Conservation (phyloP, 2,797 vertebrate species). For the Ceyx erithaca region DNA sequence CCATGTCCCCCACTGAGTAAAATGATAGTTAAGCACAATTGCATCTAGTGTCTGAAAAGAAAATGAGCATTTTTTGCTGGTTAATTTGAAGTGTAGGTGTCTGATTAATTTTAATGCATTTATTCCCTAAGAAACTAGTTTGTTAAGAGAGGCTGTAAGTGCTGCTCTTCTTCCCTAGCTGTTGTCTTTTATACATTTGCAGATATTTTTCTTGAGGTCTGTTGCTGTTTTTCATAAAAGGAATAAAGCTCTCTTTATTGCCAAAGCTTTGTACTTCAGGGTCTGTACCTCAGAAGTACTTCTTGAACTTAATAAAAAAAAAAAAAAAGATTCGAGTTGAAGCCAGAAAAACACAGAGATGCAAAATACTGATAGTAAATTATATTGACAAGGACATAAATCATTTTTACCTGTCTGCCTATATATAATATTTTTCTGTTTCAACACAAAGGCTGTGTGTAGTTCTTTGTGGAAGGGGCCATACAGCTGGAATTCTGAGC, state of each 20-base stretch:
- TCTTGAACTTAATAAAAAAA: slow-evolving; percentile 39
- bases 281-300: slow-evolving; percentile 27
- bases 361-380: slow-evolving; percentile 47
- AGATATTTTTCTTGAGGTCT: slow-evolving; percentile 18
- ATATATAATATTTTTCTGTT: slow-evolving; percentile 59
- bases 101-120: slow-evolving; percentile 43
- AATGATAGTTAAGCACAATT: slow-evolving; percentile 19
- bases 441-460: background rate
- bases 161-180: background rate
- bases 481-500: background rate
- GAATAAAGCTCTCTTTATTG: slow-evolving; percentile 61
- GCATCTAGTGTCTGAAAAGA: slow-evolving; percentile 16
- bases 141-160: slow-evolving; percentile 32
- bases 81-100: slow-evolving; percentile 60
- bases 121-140: slow-evolving; percentile 26
- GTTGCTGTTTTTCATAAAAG: slow-evolving; percentile 33
- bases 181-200: slow-evolving; percentile 46
- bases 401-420: slow-evolving; percentile 58
- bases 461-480: background rate
- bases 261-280: slow-evolving; percentile 39
- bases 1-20: background rate
- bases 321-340: slow-evolving; percentile 11
- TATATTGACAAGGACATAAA: slow-evolving; percentile 58
- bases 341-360: slow-evolving; percentile 45
- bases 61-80: slow-evolving; percentile 31